Conservation (phyloP, 2,113 vertebrate genomes). For the Chaetops frenatus region DNA sequence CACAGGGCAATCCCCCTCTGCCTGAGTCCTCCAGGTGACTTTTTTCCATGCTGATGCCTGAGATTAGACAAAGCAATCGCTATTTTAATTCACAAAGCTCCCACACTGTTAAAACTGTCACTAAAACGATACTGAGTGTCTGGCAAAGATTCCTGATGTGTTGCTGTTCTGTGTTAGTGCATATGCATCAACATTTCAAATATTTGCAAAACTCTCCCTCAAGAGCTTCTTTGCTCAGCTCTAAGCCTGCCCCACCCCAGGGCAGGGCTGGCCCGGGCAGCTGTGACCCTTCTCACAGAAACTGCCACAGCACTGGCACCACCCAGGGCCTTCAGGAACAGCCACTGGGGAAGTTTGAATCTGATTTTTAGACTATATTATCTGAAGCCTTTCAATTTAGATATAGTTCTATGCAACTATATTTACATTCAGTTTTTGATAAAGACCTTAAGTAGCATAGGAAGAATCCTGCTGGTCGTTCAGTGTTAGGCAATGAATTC, state of each 20-base stretch:
- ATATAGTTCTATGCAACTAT: background rate
- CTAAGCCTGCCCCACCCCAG: background rate
- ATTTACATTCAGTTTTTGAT: background rate
- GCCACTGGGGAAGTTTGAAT: background rate
- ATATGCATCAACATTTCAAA: background rate
- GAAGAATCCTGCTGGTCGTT: background rate
- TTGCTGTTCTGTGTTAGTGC: background rate
- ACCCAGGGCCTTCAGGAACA: background rate
- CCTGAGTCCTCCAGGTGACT: background rate
- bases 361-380: background rate
- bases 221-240: too few species aligned
- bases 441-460: background rate
- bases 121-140: background rate
- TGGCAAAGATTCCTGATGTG: background rate
- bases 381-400: background rate
- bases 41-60: background rate
- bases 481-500: background rate
- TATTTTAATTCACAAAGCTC: background rate
- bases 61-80: background rate
- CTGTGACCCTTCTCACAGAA: background rate
- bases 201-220: background rate
- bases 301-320: rapidly evolving
- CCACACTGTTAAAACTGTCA: background rate
- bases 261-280: background rate
- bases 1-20: background rate